Percentiles rank a stretch among this genome's conserved stretches.
Evolutionary conservation across 2,797 vertebrate genomes (phyloP).

Genomic region (Monodelphis domestica): DNA sequence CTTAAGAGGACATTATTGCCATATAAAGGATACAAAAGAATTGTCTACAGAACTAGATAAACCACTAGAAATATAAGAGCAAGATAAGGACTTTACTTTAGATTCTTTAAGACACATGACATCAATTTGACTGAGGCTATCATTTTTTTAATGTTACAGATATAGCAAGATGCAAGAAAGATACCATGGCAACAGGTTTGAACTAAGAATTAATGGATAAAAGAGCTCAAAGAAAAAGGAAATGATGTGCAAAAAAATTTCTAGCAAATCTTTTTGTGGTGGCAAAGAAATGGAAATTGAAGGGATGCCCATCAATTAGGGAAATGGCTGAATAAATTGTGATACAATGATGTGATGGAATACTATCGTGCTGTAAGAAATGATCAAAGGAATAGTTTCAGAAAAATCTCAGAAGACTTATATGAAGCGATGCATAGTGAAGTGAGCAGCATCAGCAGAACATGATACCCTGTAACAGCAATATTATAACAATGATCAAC

Average conservation of each 20-base stretch:
- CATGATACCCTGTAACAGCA: background rate
- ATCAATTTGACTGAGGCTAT: constrained; percentile 42
- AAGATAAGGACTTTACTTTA: constrained; percentile 50
- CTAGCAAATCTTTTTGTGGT: too few species aligned
- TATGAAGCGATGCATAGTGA: background rate
- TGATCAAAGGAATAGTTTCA: background rate
- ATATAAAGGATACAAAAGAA: constrained; percentile 32
- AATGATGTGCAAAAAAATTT: constrained; percentile 41
- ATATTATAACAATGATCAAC: background rate
- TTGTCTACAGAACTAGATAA: constrained; percentile 50
- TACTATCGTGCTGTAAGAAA: background rate
- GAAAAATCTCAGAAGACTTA: background rate
- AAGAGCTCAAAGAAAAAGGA: constrained; percentile 54
- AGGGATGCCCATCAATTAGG: background rate
- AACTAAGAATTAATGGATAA: constrained; percentile 50
- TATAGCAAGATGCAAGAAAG: constrained; percentile 50
- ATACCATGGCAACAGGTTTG: constrained; percentile 10
- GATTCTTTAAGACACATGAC: constrained; percentile 11
- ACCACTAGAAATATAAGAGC: constrained; percentile 47
- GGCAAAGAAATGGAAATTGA: background rate
- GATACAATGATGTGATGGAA: background rate
- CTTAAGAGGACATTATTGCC: constrained; percentile 56
- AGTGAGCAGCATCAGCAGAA: background rate
- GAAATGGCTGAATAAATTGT: background rate
- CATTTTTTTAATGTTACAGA: too few species aligned